Evolutionary conservation across 2,888 invertebrate species (phyloP).

Genomic region (Blastobasis adustella): DNA sequence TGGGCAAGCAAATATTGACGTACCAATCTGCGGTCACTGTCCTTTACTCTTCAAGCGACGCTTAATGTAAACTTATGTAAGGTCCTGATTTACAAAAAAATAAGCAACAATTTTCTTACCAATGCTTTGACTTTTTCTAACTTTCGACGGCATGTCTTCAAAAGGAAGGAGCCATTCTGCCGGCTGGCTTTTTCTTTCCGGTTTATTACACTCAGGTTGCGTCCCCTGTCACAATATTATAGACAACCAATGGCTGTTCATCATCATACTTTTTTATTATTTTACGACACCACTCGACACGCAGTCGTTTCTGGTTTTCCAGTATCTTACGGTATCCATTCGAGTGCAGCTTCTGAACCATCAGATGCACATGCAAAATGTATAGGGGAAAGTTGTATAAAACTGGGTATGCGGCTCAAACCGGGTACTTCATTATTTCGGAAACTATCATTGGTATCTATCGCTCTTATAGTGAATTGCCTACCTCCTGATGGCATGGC

Average conservation of each 20-base stretch:
- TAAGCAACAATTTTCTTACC: conserved; percentile 4
- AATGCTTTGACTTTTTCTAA: conserved; percentile 3
- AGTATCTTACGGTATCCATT: not conserved
- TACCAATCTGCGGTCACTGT: not conserved
- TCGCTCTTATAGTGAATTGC: too few relatives aligned
- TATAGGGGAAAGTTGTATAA: too few relatives aligned
- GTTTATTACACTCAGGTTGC: conserved; percentile 3
- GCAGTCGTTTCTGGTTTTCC: not conserved
- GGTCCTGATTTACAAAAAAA: conserved; percentile 7
- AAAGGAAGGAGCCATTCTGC: conserved; percentile 6
- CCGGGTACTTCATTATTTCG: too few relatives aligned
- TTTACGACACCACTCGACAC: not conserved
- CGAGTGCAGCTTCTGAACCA: not conserved
- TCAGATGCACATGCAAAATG: not conserved
- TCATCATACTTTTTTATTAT: not conserved
- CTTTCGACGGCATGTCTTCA: conserved; percentile 3
- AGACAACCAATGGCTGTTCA: not conserved
- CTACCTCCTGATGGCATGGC: too few relatives aligned
- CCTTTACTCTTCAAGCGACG: conserved; percentile 3
- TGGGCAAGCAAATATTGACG: conserved; percentile 3
- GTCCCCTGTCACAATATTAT: conserved; percentile 5
- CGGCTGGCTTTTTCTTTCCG: conserved; percentile 1
- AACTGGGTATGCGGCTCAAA: too few relatives aligned
- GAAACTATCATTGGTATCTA: too few relatives aligned
- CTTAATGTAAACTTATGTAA: conserved; percentile 3